Percentiles rank a stretch among this genome's conserved stretches.
Evolutionary conservation across 2,888 invertebrate species (phyloP).

Genomic region (Drosophila subsilvestris): DNA sequence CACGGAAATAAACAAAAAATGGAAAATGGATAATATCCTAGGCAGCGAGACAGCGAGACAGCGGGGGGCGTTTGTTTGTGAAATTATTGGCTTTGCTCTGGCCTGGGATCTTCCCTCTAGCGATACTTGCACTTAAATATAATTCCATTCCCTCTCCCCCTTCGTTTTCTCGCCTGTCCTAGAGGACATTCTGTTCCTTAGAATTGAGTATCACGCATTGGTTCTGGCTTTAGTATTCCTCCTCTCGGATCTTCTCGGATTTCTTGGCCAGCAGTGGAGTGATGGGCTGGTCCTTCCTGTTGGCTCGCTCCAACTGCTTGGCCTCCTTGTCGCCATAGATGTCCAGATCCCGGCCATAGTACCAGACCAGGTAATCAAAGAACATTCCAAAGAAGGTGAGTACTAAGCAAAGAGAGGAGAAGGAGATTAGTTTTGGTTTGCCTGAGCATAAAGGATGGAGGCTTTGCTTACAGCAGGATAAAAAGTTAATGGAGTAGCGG

Average conservation of each 20-base stretch:
- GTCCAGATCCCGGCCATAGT: constrained; percentile 86
- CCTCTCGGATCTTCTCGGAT: constrained; percentile 16
- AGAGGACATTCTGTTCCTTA: constrained; percentile 25
- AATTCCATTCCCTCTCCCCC: constrained; percentile 21
- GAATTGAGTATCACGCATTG: constrained; percentile 33
- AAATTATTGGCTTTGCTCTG: constrained; percentile 13
- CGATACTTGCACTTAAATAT: constrained; percentile 22
- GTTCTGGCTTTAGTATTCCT: constrained; percentile 20
- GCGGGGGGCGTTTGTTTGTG: constrained; percentile 52
- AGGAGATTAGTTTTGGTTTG: neutral
- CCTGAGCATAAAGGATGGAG: too few relatives aligned
- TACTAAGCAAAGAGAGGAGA: constrained; percentile 81
- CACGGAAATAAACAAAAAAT: constrained; percentile 10
- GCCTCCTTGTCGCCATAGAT: constrained; percentile 85
- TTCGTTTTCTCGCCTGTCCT: neutral
- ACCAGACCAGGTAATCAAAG: constrained; percentile 87
- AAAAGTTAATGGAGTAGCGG: constrained; percentile 86
- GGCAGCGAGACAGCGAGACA: constrained; percentile 15
- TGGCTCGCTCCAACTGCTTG: constrained; percentile 62
- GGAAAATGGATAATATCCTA: constrained; percentile 14
- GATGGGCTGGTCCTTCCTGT: constrained; percentile 72
- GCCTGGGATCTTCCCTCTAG: constrained; percentile 3
- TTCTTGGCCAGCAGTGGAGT: constrained; percentile 77
- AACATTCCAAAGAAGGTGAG: constrained; percentile 86
- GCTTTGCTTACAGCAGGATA: constrained; percentile 86